Base-by-base conservation (phyloP, 2,888 invertebrate genomes). In the Minunthozetes semirufus region DNA sequence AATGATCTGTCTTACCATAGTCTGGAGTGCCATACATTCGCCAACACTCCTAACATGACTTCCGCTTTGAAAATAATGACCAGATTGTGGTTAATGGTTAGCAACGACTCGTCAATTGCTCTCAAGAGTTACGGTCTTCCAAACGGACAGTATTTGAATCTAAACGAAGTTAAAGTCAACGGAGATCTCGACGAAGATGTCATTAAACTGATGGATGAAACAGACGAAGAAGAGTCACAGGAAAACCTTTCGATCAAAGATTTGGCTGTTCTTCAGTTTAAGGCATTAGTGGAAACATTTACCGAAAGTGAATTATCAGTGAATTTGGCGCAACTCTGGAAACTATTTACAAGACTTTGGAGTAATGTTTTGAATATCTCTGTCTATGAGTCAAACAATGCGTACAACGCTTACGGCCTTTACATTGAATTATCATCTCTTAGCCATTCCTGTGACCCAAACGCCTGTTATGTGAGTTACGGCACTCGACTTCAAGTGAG, bases 371-470 rank as follows among this genome's bases (percentile, higher is more conserved):
- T 61, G 33, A 53, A 53, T 1, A 75, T 75, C 38, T 25, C 19
- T 63, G 68, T 68, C 22, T 9, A 42, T 6, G 75, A 75, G n/a
- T 70, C 53, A 11, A 29, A n/a, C 8, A 63, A 48, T 27, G 75
- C 38, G 8, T 19, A 53, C 13, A 71, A 56, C 22, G 75, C 75
- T 29, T 75, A 75, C 29, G 75, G 75, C 9, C 53, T 75, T 2
- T 75, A 38, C 42, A n/a, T 75, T 11, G 72, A 72, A 25, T 13
- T 38, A 3, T 27, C 59, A 15, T 15, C 33, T 9, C n/a, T 42
- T 8, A 71, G 56, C n/a, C 71, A 75, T 61, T 72, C 71, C 17
- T 75, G 75, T 42, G 42, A 53, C 42, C 75, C 75, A 13, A 75
- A 75, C 19, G 56, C 59, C 38, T 29, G 71, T 46, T 70, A 71